A percentile compares a stretch with the other conserved stretches of the same genome.
These are phyloP conservation scores for Lepidothrix coronata DNA, from an alignment of 2,113 vertebrate species.

Conservation along the genomic window DNA sequence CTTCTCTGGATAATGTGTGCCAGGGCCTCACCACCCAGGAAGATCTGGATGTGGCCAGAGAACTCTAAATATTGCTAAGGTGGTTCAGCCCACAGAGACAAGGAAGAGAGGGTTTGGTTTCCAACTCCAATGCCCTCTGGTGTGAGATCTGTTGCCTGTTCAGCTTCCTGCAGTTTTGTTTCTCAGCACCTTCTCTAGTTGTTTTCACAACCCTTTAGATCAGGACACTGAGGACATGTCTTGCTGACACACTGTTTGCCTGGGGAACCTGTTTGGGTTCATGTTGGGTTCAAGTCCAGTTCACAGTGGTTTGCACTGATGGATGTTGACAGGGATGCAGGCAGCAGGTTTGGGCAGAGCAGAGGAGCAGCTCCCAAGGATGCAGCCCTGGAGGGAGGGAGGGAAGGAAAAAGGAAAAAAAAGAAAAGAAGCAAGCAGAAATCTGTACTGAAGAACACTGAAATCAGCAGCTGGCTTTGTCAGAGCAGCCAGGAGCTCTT, in stretches of 20 bases:
- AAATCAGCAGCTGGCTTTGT: background rate
- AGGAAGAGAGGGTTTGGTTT: background rate
- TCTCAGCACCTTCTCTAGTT: background rate
- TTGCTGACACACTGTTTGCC: background rate
- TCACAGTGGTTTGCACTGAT: background rate
- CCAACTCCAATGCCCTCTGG: rapidly evolving
- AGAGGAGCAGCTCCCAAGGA: background rate
- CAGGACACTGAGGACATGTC: background rate
- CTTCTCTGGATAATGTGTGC: background rate
- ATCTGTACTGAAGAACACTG: background rate
- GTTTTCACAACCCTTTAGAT: background rate
- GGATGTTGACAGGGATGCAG: background rate
- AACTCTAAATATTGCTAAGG: background rate
- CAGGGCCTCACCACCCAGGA: rapidly evolving
- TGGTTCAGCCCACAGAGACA: background rate
- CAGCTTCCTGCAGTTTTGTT: background rate
- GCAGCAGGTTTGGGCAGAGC: constrained; percentile 14
- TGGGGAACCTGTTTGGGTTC: background rate
- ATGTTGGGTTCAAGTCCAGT: background rate
- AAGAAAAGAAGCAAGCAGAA: background rate
- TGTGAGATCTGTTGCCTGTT: background rate
- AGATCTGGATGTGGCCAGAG: background rate
- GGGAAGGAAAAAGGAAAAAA: background rate
- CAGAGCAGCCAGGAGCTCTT: background rate
- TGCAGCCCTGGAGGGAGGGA: background rate